phyloP scores from a whole-genome alignment of 2,113 vertebrate genomes.

The Micronycteris hirsuta region DNA sequence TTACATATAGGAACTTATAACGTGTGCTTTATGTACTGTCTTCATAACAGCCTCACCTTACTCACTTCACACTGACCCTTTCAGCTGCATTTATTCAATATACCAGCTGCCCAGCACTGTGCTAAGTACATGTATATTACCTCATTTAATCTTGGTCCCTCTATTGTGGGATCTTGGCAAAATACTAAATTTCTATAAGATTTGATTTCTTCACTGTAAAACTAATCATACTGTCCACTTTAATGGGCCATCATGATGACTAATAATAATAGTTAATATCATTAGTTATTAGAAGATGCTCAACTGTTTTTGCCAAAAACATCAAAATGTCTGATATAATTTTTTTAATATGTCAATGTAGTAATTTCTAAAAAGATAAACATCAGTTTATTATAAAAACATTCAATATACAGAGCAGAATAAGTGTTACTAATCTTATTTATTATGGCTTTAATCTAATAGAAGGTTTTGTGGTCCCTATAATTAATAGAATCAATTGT shows the following conservation, averaged over 20 bases:
- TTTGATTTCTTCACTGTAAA: not conserved
- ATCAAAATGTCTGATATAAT: not conserved
- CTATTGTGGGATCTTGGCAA: not conserved
- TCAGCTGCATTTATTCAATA: not conserved
- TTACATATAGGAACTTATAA: not conserved
- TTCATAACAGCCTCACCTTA: not conserved
- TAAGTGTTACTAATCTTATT: conserved; percentile 15
- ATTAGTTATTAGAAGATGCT: not conserved
- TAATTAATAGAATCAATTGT: conserved; percentile 61
- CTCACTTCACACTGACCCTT: not conserved
- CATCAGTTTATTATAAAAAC: conserved; percentile 26
- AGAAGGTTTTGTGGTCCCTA: conserved; percentile 49
- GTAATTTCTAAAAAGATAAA: conserved; percentile 24
- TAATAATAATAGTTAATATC: not conserved
- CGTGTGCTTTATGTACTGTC: not conserved
- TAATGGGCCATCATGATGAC: not conserved
- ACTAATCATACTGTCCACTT: not conserved
- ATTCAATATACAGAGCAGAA: conserved; percentile 9
- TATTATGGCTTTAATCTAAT: conserved; percentile 31
- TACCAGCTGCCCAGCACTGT: not conserved
- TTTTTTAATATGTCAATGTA: not conserved
- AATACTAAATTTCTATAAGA: not conserved
- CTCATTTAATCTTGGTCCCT: not conserved
- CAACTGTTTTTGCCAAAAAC: not conserved
- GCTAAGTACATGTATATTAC: not conserved